These are phyloP conservation scores for Rhyacophila brunnea DNA, from an alignment of 1,140 invertebrate genomes.

Conservation along the genomic window DNA sequence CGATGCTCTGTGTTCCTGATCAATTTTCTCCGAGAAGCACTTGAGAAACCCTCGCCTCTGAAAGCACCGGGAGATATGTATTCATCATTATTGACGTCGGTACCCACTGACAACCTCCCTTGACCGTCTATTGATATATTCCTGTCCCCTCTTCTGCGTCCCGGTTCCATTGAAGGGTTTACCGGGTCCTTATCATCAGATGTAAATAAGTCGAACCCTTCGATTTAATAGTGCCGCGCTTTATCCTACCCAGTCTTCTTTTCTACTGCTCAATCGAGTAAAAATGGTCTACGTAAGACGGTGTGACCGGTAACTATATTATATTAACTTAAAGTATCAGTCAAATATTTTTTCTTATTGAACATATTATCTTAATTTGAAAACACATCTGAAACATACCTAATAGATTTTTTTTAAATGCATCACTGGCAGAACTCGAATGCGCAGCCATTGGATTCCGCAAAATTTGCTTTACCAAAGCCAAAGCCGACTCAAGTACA, in stretches of 20 bases:
- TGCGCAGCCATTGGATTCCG: too few species aligned
- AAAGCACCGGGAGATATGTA: slow-evolving; percentile 2
- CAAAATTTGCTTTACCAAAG: too few species aligned
- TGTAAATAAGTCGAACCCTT: slow-evolving; percentile 34
- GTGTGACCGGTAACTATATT: too few species aligned
- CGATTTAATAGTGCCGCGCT: slow-evolving; percentile 19
- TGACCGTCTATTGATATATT: slow-evolving; percentile 30
- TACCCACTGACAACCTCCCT: slow-evolving; percentile 6
- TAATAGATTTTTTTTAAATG: too few species aligned
- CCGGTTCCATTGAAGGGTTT: slow-evolving; percentile 8
- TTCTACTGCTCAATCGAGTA: background rate
- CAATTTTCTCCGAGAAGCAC: background rate
- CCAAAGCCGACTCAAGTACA: too few species aligned
- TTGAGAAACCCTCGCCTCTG: background rate
- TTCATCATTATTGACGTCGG: slow-evolving; percentile 21
- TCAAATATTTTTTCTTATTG: too few species aligned
- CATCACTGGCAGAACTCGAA: too few species aligned
- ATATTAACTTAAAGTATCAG: too few species aligned
- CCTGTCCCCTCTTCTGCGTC: slow-evolving; percentile 11
- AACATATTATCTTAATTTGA: too few species aligned
- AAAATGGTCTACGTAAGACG: too few species aligned
- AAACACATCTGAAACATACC: too few species aligned
- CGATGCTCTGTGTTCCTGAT: too few species aligned
- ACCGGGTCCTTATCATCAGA: slow-evolving; percentile 26
- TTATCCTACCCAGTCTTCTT: slow-evolving; percentile 1